Base-by-base conservation (phyloP, 53 echinoderm and acorn worm species). In the Astropecten irregularis region DNA sequence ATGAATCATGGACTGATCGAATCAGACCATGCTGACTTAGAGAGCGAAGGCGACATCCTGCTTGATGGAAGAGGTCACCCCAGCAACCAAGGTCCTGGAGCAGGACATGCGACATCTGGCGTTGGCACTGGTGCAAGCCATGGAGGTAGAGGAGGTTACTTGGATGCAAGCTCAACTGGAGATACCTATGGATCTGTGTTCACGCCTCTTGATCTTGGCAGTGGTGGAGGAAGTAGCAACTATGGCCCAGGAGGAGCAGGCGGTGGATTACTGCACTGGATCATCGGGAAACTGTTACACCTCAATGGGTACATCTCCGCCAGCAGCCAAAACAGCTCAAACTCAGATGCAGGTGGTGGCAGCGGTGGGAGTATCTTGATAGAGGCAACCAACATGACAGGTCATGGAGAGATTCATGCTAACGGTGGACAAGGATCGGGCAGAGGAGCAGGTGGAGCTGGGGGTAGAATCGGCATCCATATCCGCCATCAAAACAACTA, bases 391-490 rank as follows among this genome's bases (percentile, higher is more conserved):
- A 95, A 92, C 54, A 87, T 87, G 28, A 95, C 95, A 26, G 95
- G 95, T 67, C 95, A 95, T 90, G 95, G 95, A 27, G 95, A 92
- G 69, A 73, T 95, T 46, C 71, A 82, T 76, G 86, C 83, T n/a
- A 87, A 87, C 57, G 95, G 95, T 49, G 95, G 92, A 13, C 25
- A 73, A 30, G 95, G 95, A 20, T 64, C 34, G 16, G 39, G 58
- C 9, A 34, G 56, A 37, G 95, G 95, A 14, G 72, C 83, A 64
- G 95, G 92, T 44, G 95, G 95, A 49, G 87, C 87, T 57, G 95
- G 95, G 55, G 95, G 95, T 15, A 87, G 95, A 49, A 92, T 95
- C 21, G 95, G 92, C 20, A 90, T 95, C 68, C 95, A 95, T 58
- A 92, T 95, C 40, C 55, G 76, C 39, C 92, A 92, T 51, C 92